These are phyloP conservation scores for Nannobrachium achirus DNA, from an alignment of 2,113 vertebrate genomes.

Conservation along the genomic window DNA sequence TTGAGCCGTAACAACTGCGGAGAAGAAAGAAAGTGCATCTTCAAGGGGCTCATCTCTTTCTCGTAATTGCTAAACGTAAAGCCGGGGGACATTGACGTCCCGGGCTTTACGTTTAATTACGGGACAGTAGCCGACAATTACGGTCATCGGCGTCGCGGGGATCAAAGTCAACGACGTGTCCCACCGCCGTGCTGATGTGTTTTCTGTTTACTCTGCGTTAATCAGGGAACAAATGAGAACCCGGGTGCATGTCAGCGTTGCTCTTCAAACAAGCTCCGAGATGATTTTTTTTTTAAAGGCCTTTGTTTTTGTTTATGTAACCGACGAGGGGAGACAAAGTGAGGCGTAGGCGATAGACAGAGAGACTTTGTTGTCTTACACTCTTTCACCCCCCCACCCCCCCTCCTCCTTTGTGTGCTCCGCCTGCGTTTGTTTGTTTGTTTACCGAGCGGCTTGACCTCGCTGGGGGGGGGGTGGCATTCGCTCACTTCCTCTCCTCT, in stretches of 20 bases:
- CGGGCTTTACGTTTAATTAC: background rate
- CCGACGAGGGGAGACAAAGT: conserved; percentile 74
- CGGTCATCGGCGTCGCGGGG: conserved; percentile 61
- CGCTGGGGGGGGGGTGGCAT: conserved; percentile 56
- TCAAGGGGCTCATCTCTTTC: conserved; percentile 50
- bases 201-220: conserved; percentile 67
- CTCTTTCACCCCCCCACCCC: conserved; percentile 59
- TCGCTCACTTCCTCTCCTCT: conserved; percentile 57
- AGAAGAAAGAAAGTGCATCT: conserved; percentile 69
- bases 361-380: conserved; percentile 75
- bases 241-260: conserved; percentile 68
- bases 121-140: conserved; percentile 66
- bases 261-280: conserved; percentile 67
- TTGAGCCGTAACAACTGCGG: conserved; percentile 57
- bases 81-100: conserved; percentile 18
- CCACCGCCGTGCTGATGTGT: conserved; percentile 54
- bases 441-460: conserved; percentile 78
- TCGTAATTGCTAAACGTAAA: conserved; percentile 71
- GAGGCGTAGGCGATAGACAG: conserved; percentile 72
- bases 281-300: conserved; percentile 60
- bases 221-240: conserved; percentile 72
- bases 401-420: conserved; percentile 62
- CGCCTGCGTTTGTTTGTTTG: conserved; percentile 68
- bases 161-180: conserved; percentile 68
- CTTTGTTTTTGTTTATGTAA: conserved; percentile 77